Evolutionary conservation across 1,140 invertebrate species (phyloP).

Genomic region (Drosophila ercepeae): DNA sequence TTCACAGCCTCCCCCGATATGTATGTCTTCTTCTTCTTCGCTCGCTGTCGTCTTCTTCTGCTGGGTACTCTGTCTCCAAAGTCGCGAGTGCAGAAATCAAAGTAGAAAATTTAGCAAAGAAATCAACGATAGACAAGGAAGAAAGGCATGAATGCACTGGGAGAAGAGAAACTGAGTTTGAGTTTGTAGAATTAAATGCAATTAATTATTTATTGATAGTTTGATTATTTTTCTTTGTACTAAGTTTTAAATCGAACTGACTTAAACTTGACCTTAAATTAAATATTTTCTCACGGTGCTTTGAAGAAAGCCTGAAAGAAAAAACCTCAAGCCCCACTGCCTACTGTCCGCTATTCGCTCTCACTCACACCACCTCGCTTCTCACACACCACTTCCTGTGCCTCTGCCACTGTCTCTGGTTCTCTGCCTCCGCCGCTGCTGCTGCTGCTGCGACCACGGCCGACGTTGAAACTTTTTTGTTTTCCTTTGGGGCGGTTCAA

Average conservation of each 20-base stretch:
- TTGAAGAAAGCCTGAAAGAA: neutral
- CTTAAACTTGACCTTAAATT: too few relatives aligned
- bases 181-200: too few relatives aligned
- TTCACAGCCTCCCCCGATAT: slow-evolving; percentile 1
- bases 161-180: slow-evolving; percentile 1
- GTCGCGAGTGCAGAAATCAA: slow-evolving; percentile 42
- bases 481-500: slow-evolving; percentile 82
- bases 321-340: neutral
- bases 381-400: slow-evolving; percentile 1
- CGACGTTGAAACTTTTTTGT: slow-evolving; percentile 69
- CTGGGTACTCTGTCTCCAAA: slow-evolving; percentile 23
- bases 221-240: too few relatives aligned
- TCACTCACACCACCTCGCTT: neutral
- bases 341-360: neutral
- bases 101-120: slow-evolving; percentile 40
- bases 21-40: too few relatives aligned
- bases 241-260: too few relatives aligned
- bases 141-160: slow-evolving; percentile 2
- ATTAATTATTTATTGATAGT: too few relatives aligned
- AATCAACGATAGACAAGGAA: slow-evolving; percentile 1
- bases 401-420: slow-evolving; percentile 5
- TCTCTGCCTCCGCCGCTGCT: neutral
- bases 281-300: neutral
- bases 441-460: neutral
- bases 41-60: neutral